Percentiles rank a stretch among this genome's conserved stretches.
Evolutionary conservation across 2,888 invertebrate species (phyloP).

Genomic region (Hyposoter dolosus): DNA sequence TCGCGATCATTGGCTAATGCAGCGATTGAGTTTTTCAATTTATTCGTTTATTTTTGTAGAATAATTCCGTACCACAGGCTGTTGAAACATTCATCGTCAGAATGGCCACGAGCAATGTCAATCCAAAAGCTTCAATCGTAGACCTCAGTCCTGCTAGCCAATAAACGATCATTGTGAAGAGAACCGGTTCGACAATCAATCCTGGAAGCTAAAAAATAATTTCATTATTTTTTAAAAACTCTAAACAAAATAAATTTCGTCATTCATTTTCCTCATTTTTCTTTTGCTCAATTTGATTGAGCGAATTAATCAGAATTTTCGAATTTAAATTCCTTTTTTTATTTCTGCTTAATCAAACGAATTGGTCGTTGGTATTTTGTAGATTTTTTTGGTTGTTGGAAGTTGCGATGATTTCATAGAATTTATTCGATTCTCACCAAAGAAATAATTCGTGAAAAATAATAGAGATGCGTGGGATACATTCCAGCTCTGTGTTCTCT

Average conservation of each 20-base stretch:
- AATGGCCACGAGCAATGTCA: slow-evolving; percentile 90
- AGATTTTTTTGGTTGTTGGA: no score
- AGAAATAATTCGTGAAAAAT: slow-evolving; percentile 91
- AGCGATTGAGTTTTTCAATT: neutral
- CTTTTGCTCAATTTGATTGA: no score
- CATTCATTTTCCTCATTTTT: no score
- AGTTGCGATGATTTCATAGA: no score
- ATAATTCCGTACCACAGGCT: slow-evolving; percentile 89
- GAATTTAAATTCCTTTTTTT: no score
- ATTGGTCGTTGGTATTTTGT: no score
- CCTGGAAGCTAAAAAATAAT: slow-evolving; percentile 90
- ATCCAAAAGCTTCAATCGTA: slow-evolving; percentile 89
- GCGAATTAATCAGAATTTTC: no score
- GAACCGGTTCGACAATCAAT: slow-evolving; percentile 92
- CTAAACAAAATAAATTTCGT: neutral
- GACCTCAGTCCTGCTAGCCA: slow-evolving; percentile 93
- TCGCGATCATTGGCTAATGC: neutral
- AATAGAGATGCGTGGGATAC: slow-evolving; percentile 93
- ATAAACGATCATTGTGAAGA: slow-evolving; percentile 94
- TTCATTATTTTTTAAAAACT: neutral
- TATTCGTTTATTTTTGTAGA: neutral
- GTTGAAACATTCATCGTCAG: slow-evolving; percentile 95
- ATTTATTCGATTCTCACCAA: slow-evolving; percentile 87
- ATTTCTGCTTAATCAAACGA: no score
- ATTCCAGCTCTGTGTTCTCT: slow-evolving; percentile 94